These are phyloP conservation scores for Pseudomyrmex sp. DNA, from an alignment of 1,140 invertebrate genomes.

Conservation along the genomic window DNA sequence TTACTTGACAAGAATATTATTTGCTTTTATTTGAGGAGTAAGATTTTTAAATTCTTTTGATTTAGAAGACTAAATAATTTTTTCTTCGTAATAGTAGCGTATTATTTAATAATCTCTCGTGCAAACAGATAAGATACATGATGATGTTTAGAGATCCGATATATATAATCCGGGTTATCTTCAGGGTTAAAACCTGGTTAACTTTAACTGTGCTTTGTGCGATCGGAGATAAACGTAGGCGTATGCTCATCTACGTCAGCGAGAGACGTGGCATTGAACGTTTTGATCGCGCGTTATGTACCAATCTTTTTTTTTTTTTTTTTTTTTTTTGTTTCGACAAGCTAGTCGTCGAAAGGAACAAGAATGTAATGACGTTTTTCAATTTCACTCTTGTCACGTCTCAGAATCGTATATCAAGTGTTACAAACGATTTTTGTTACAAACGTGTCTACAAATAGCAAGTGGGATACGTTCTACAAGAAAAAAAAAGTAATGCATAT, in stretches of 20 bases:
- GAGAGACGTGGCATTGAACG: neutral
- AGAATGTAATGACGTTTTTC: too few relatives aligned
- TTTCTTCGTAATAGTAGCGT: too few relatives aligned
- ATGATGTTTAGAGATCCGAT: slow-evolving; percentile 5
- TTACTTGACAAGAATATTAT: too few relatives aligned
- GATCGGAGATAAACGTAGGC: slow-evolving; percentile 32
- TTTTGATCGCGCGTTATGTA: slow-evolving; percentile 4
- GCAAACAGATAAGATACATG: neutral
- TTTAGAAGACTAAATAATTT: too few relatives aligned
- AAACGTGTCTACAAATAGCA: too few relatives aligned
- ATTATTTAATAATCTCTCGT: neutral
- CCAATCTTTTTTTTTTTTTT: neutral
- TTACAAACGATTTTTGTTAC: too few relatives aligned
- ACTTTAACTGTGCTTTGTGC: slow-evolving; percentile 6
- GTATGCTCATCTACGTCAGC: neutral
- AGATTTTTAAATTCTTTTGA: too few relatives aligned
- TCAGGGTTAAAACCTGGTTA: slow-evolving; percentile 38
- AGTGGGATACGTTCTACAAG: too few relatives aligned
- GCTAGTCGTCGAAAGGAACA: neutral
- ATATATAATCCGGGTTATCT: slow-evolving; percentile 38
- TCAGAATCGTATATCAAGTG: too few relatives aligned
- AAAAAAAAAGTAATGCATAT: neutral
- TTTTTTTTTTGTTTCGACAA: neutral
- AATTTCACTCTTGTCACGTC: too few relatives aligned
- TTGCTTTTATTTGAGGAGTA: too few relatives aligned